phyloP scores from a whole-genome alignment of 2,888 invertebrate genomes.

The Sinhomidia bicolor region DNA sequence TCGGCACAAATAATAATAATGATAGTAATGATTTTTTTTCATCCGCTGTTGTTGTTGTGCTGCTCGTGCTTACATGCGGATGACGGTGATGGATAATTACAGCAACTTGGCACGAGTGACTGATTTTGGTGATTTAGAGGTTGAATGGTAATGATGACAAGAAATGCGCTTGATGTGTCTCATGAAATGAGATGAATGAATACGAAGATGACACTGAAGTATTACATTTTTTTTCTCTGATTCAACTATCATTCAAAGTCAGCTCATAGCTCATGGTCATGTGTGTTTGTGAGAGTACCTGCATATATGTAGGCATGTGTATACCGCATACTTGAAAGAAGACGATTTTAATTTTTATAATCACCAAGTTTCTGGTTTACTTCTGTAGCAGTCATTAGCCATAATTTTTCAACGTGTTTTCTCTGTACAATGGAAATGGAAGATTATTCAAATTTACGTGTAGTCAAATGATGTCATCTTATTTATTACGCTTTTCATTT shows the following conservation, averaged over 20 bases:
- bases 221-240: neutral
- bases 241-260: neutral
- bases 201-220: slow-evolving; percentile 26
- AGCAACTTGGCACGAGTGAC: slow-evolving; percentile 30
- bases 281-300: neutral
- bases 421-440: too few species aligned
- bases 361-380: too few species aligned
- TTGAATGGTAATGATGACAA: slow-evolving; percentile 13
- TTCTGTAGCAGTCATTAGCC: too few species aligned
- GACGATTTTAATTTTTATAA: too few species aligned
- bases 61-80: neutral
- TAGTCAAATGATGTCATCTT: neutral
- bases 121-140: slow-evolving; percentile 51
- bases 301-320: too few species aligned
- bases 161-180: slow-evolving; percentile 25
- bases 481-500: slow-evolving; percentile 52
- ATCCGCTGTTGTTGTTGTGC: neutral
- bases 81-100: slow-evolving; percentile 43
- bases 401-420: too few species aligned
- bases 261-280: neutral
- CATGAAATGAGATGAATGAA: slow-evolving; percentile 14
- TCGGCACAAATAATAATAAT: too few species aligned
- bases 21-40: neutral
- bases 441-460: neutral
- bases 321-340: too few species aligned